Evolutionary conservation across 2,113 vertebrate genomes (phyloP).

Genomic region (Tachuris rubrigastra): DNA sequence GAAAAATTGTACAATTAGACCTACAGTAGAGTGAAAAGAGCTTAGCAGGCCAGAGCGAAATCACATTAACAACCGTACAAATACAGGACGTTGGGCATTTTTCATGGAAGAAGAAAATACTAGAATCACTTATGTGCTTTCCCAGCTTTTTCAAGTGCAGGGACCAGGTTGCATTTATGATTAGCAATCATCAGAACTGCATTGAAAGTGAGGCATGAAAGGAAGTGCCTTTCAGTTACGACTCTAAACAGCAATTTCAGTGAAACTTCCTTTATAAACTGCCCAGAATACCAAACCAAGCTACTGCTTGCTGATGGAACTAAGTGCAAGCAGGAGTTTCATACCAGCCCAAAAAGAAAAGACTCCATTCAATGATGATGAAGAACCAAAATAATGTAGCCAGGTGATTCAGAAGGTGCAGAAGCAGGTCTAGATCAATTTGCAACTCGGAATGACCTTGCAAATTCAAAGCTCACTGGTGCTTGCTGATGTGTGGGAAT

Average conservation of each 20-base stretch:
- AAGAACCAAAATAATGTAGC: not conserved
- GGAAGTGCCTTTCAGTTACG: not conserved
- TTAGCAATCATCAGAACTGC: not conserved
- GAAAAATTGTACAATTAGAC: not conserved
- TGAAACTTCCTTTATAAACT: not conserved
- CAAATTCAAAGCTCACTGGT: not conserved
- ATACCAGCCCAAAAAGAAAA: not conserved
- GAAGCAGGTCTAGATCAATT: not conserved
- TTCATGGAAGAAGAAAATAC: not conserved
- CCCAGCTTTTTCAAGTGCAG: not conserved
- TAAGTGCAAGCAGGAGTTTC: not conserved
- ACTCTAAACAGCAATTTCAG: not conserved
- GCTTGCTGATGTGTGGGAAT: not conserved
- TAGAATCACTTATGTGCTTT: not conserved
- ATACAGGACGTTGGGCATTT: not conserved
- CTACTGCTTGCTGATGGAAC: not conserved
- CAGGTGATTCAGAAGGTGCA: not conserved
- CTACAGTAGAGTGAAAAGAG: slow-evolving; percentile 18
- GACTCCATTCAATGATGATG: not conserved
- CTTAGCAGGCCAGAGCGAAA: not conserved
- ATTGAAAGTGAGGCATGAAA: not conserved
- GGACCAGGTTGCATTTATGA: not conserved
- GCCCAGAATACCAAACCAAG: not conserved
- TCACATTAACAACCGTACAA: not conserved
- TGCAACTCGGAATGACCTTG: not conserved